These are phyloP conservation scores for Pedetes capensis DNA, from an alignment of 2,113 vertebrate species.

Conservation along the genomic window DNA sequence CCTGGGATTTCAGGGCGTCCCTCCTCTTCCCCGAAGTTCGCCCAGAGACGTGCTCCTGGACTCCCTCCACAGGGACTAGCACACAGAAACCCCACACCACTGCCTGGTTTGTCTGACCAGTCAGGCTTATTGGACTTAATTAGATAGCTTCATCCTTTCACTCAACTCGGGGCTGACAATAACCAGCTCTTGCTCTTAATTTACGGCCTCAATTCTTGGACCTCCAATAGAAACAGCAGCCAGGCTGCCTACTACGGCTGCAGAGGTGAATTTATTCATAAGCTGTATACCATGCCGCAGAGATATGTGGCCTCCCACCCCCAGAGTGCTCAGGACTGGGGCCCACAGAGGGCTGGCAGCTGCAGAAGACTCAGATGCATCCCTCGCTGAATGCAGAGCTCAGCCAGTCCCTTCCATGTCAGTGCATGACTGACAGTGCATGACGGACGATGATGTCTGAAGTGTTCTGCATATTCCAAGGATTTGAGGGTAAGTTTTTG, in stretches of 20 bases:
- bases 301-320: not conserved
- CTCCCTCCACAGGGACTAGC: not conserved
- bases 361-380: not conserved
- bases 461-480: not conserved
- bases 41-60: not conserved
- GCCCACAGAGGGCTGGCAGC: not conserved
- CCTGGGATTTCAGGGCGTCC: not conserved
- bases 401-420: not conserved
- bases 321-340: not conserved
- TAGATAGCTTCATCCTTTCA: not conserved
- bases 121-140: not conserved
- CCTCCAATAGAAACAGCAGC: not conserved
- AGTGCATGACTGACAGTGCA: not conserved
- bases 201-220: not conserved
- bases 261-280: not conserved
- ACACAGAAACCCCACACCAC: not conserved
- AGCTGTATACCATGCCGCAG: not conserved
- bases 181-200: not conserved
- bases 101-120: not conserved
- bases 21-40: not conserved
- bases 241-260: not conserved
- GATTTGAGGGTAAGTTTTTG: not conserved
- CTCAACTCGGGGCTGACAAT: not conserved
- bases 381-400: not conserved
- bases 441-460: too few species aligned